Base-by-base conservation (phyloP, 2,113 vertebrate genomes). In the Corythoichthys haematopterus region DNA sequence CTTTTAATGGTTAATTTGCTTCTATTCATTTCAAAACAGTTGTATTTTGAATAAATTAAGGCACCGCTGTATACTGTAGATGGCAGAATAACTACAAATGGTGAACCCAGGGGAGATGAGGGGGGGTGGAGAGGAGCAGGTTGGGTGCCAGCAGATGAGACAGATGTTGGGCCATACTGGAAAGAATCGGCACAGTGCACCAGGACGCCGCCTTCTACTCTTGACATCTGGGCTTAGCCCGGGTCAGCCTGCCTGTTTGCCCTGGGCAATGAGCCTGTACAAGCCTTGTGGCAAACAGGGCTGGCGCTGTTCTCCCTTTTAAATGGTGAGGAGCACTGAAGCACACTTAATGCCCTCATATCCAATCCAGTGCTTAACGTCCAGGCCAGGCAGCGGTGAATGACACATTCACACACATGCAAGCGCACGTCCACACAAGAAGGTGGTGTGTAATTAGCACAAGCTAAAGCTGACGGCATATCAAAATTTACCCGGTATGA, bases 121-220 rank as follows among this genome's bases (percentile, higher is more conserved):
- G 80, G 72, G 86, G 74, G 68, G 68, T 13, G 47, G 78, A 72
- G 82, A 66, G 66, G 82, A 84, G 86, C 88, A 92, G 88, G 87
- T 88, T 91, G 90, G 82, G 77, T 40, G 94, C 91, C 95, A 95
- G 94, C 93, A 96, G 95, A 93, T 89, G 92, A 94, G 93, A 92
- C 95, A 97, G 95, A 95, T 97, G 95, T 96, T 93, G 75, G 84
- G 87, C 92, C 95, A 96, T 94, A 94, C 95, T 94, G 96, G 90
- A 93, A 91, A 85, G 92, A 91, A 89, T 91, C 87, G 70, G 92
- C 92, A 86, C 93, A 92, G 91, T 93, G 94, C 93, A 94, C 91
- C 92, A 94, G 92, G 92, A 93, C 76, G 90, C 91, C 87, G 87
- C 88, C 88, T 78, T 91, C 93, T 88, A 88, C 94, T 95, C 93